Evolutionary conservation across 2,797 vertebrate genomes (phyloP).

Genomic region (Tiaroga cobitis): DNA sequence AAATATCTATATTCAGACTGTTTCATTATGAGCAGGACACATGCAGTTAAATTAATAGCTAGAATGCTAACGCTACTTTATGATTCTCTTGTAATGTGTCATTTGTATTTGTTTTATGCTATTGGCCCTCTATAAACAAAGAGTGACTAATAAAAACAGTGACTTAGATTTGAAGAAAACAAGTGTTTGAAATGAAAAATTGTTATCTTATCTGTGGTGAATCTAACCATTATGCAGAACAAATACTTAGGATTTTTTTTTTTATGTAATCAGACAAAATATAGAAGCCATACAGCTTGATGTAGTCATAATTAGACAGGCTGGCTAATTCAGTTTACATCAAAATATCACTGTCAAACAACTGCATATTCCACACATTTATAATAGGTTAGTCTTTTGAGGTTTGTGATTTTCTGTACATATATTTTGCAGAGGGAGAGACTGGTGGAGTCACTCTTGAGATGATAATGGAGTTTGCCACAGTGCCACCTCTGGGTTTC

Average conservation of each 20-base stretch:
- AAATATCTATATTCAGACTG: not conserved
- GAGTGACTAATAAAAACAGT: not conserved
- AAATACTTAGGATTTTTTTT: too few species aligned
- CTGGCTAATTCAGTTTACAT: too few species aligned
- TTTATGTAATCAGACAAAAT: not conserved
- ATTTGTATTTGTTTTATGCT: not conserved
- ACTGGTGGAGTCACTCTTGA: conserved; percentile 9
- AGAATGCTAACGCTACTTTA: not conserved
- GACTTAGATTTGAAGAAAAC: not conserved
- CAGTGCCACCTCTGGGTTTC: conserved; percentile 27
- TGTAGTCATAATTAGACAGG: too few species aligned
- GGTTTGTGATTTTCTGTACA: not conserved
- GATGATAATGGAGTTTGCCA: conserved; percentile 31
- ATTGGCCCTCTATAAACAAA: not conserved
- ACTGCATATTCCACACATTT: too few species aligned
- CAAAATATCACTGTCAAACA: too few species aligned
- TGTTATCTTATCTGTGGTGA: too few species aligned
- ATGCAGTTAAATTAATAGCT: not conserved
- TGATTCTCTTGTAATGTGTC: not conserved
- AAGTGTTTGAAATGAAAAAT: not conserved
- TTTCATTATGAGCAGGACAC: not conserved
- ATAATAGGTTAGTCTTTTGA: too few species aligned
- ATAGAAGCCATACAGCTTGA: too few species aligned
- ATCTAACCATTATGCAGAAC: too few species aligned
- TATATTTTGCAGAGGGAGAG: conserved; percentile 17